Evolutionary conservation across 2,113 vertebrate species (phyloP), one percentile per base, ranked within the genome.

Genomic region (Neomonachus schauinslandi): DNA sequence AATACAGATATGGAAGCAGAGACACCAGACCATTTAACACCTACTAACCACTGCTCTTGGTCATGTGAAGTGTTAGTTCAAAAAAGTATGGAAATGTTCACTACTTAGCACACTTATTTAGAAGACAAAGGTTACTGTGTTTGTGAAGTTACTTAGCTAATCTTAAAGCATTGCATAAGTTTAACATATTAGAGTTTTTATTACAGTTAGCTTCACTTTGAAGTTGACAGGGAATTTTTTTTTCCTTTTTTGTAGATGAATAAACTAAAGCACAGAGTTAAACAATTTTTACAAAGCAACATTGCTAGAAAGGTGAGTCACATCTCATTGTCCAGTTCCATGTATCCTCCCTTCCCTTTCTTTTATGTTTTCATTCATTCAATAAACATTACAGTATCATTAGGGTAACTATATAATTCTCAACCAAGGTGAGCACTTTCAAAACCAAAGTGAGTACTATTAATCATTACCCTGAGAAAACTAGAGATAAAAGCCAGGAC

Each of bases 261-360:
- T 69, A 92, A 90, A 63, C 28, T 83, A 69, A 96, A 59, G 55
- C 16, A 85, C 13, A 86, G 24, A 53, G 10, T 61, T 74, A 67
- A 89, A 92, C 72, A 94, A 22, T 2, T 89, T 89, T 80, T 91
- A 24, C 36, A 61, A 76, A 92, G 49, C 89, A 92, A 67, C 33
- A 21, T 39, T 61, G 46, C 24, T 95, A 94, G 49, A 92, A 96
- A 96, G n/a, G 8, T 59, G 49, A 94, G 2, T 24, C 61, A 63
- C 21, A 77, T 42, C n/a, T 74, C 15, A 42, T 51, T 53, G 21
- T 63, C 42, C 11, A 69, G 1, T 69, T 96, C 33, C 31, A 91
- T 28, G 2, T 53, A 69, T 39, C 4, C 15, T 46, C 8, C 5
- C 6, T 80, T 81, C 26, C 4, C 2, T 72, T 55, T 18, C 9